Evolutionary conservation across 2,113 vertebrate species (phyloP).

Genomic region (Terrapene triunguis): DNA sequence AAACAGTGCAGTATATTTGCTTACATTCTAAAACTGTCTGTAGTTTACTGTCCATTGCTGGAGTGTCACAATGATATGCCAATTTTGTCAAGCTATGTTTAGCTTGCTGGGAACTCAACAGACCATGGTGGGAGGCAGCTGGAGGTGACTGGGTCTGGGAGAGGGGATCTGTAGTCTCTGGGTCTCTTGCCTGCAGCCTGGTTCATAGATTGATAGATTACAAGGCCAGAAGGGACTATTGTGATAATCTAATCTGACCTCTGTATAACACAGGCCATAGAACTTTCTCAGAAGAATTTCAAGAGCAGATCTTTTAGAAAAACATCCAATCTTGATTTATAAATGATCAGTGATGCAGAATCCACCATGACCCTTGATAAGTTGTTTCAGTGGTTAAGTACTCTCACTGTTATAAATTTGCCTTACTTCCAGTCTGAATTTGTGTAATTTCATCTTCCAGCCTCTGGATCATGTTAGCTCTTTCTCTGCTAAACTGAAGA

Average conservation of each 20-base stretch:
- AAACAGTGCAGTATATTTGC: slow-evolving; percentile 70
- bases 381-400: neutral
- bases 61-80: slow-evolving; percentile 23
- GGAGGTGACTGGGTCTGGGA: neutral
- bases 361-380: neutral
- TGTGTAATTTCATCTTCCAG: neutral
- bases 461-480: neutral
- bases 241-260: neutral
- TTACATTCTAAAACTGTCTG: slow-evolving; percentile 26
- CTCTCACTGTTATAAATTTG: neutral
- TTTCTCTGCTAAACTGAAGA: neutral
- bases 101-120: neutral
- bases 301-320: neutral
- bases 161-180: neutral
- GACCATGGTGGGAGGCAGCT: neutral
- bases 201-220: neutral
- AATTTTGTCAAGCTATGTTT: neutral
- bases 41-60: slow-evolving; percentile 23
- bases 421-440: neutral
- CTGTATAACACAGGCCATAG: neutral
- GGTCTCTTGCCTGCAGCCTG: neutral
- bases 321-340: neutral
- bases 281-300: neutral
- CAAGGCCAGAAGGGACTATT: neutral
- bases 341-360: neutral